phyloP scores from a whole-genome alignment of 2,888 invertebrate species.

The Melieria omissa region DNA sequence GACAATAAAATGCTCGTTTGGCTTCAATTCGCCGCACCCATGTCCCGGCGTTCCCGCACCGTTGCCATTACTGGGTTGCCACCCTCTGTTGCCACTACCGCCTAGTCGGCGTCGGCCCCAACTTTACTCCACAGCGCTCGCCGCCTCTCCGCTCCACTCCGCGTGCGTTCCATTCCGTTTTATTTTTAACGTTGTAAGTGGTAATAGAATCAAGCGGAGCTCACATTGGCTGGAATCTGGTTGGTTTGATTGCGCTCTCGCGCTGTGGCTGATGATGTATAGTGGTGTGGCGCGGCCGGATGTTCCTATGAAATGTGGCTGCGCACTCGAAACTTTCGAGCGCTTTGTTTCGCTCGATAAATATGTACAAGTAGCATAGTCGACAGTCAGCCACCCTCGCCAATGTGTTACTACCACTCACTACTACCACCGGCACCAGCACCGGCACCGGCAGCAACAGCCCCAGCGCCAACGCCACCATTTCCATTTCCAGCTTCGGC shows the following conservation, averaged over 20 bases:
- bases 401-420: background rate
- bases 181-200: slow-evolving; percentile 30
- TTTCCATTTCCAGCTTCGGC: slow-evolving; percentile 7
- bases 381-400: background rate
- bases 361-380: no score
- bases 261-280: background rate
- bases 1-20: slow-evolving; percentile 29
- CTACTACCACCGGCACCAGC: no score
- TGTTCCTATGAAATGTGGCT: background rate
- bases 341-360: no score
- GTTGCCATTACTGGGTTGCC: no score
- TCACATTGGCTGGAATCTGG: slow-evolving; percentile 46
- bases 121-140: background rate
- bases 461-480: slow-evolving; percentile 17
- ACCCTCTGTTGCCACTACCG: background rate
- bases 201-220: slow-evolving; percentile 44
- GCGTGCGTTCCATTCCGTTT: background rate
- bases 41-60: no score
- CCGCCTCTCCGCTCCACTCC: slow-evolving; percentile 17
- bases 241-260: slow-evolving; percentile 43
- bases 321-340: slow-evolving; percentile 13
- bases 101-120: background rate
- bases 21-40: background rate
- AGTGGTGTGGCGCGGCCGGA: background rate
- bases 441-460: background rate